Evolutionary conservation across 2,888 invertebrate genomes (phyloP).

Genomic region (Lasioglossum morio): DNA sequence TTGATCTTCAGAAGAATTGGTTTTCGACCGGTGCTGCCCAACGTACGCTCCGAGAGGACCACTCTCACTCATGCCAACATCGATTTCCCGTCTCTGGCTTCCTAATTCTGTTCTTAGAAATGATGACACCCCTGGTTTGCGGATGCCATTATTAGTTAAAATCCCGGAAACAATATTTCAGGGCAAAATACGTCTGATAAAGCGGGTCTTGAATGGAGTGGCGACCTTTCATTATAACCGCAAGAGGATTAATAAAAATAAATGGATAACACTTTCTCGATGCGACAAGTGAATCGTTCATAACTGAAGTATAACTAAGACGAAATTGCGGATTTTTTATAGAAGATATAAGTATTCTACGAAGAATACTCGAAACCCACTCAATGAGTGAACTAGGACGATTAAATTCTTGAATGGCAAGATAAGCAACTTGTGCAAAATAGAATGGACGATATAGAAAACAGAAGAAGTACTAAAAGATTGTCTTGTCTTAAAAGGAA

Average conservation of each 20-base stretch:
- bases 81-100: background rate
- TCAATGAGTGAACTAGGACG: too few species aligned
- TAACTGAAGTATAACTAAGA: too few species aligned
- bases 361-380: too few species aligned
- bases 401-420: too few species aligned
- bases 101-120: background rate
- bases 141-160: background rate
- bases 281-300: too few species aligned
- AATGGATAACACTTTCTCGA: too few species aligned
- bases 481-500: background rate
- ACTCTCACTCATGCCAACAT: background rate
- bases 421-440: background rate
- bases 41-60: background rate
- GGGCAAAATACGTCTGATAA: background rate
- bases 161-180: background rate
- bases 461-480: background rate
- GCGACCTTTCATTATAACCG: too few species aligned
- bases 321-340: too few species aligned
- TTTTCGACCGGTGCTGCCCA: background rate
- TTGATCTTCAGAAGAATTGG: constrained; percentile 4
- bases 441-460: background rate
- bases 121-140: background rate
- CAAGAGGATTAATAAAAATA: too few species aligned
- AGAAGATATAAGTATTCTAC: too few species aligned
- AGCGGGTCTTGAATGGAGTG: background rate